These are phyloP conservation scores for Leistus spinibarbis DNA, from an alignment of 2,888 invertebrate species.

Conservation along the genomic window DNA sequence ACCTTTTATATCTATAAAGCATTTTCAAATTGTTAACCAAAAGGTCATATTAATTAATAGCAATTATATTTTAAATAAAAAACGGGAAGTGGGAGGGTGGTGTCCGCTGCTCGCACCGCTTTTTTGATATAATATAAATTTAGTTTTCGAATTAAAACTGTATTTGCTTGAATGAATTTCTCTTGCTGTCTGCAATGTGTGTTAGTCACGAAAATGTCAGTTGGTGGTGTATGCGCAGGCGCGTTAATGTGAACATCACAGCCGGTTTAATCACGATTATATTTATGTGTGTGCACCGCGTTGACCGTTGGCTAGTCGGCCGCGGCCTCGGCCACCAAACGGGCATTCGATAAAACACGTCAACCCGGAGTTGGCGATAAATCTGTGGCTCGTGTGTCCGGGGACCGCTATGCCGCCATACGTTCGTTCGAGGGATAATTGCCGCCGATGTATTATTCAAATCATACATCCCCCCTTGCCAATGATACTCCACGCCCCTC, in stretches of 20 bases:
- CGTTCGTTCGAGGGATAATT: not conserved
- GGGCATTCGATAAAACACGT: constrained; percentile 21
- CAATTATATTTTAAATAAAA: no score
- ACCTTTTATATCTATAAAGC: no score
- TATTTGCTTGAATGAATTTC: no score
- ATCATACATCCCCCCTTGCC: not conserved
- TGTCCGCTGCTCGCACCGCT: no score
- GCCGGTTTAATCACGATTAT: constrained; percentile 11
- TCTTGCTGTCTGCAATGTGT: no score
- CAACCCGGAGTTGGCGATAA: constrained; percentile 9
- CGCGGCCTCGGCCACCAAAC: not conserved
- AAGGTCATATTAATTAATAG: no score
- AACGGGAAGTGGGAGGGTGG: no score
- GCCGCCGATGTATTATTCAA: constrained; percentile 1
- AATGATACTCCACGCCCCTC: not conserved
- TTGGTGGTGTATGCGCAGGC: no score
- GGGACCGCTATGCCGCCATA: not conserved
- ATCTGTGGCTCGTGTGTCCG: constrained; percentile 7
- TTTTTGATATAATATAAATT: no score
- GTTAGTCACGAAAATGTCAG: no score
- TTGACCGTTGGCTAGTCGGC: not conserved
- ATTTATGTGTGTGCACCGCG: constrained; percentile 9
- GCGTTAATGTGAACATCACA: constrained; percentile 7
- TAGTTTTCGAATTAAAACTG: no score
- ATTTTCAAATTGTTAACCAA: no score